phyloP scores from a whole-genome alignment of 2,888 invertebrate species.

The Hermaeophaga mercurialis region DNA sequence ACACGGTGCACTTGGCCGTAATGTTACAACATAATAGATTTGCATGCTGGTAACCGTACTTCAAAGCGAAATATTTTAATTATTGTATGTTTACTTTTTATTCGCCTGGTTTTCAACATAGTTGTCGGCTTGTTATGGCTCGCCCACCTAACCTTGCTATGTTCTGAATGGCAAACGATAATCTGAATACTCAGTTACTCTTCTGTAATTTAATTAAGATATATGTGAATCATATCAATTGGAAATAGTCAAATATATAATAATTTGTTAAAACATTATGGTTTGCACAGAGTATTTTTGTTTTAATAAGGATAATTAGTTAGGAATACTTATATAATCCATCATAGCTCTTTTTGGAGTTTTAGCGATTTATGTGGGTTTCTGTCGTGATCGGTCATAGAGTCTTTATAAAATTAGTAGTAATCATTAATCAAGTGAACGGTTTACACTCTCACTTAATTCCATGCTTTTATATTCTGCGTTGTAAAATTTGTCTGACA shows the following conservation, averaged over 20 bases:
- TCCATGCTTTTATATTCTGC: too few species aligned
- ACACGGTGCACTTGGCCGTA: constrained; percentile 35
- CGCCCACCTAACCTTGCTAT: constrained; percentile 19
- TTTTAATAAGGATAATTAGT: too few species aligned
- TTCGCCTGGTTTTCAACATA: constrained; percentile 19
- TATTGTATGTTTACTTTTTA: constrained; percentile 25
- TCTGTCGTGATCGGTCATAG: not conserved
- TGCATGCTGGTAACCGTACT: constrained; percentile 42
- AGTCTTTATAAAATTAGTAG: not conserved
- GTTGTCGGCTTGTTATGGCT: constrained; percentile 17
- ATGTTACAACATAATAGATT: constrained; percentile 49
- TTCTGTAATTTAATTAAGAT: too few species aligned
- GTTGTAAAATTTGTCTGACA: too few species aligned
- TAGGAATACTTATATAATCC: too few species aligned
- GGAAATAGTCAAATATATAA: too few species aligned
- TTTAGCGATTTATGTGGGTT: not conserved
- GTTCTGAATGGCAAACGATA: constrained; percentile 8
- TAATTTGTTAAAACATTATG: too few species aligned
- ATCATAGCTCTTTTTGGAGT: too few species aligned
- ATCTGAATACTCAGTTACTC: not conserved
- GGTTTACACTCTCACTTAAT: too few species aligned
- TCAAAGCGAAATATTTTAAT: constrained; percentile 36
- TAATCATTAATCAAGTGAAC: too few species aligned
- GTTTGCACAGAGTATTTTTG: too few species aligned
- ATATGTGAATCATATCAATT: too few species aligned